A percentile compares a stretch with the other conserved stretches of the same genome.
These are phyloP conservation scores for Netelia fuscicornis DNA, from an alignment of 2,888 invertebrate genomes.

Conservation along the genomic window DNA sequence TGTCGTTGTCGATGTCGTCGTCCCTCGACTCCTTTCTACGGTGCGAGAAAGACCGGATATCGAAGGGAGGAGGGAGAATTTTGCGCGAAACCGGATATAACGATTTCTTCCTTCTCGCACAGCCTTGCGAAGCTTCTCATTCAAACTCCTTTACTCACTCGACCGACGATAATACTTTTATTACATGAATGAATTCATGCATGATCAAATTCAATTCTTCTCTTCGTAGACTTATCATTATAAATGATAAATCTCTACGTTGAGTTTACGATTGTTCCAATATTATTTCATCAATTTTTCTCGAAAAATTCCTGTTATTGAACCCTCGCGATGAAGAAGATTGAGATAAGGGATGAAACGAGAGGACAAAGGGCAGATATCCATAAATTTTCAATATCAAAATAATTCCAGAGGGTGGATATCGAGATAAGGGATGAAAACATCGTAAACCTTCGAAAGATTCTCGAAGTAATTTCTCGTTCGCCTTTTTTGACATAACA, in stretches of 20 bases:
- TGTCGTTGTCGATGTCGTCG: constrained; percentile 41
- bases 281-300: too few relatives aligned
- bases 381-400: too few relatives aligned
- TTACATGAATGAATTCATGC: constrained; percentile 31
- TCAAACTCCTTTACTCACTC: constrained; percentile 23
- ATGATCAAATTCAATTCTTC: constrained; percentile 7
- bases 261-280: not conserved
- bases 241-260: not conserved
- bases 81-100: constrained; percentile 37
- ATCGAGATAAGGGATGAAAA: too few relatives aligned
- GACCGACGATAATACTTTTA: constrained; percentile 25
- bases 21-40: constrained; percentile 9
- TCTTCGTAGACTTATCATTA: constrained; percentile 7
- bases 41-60: constrained; percentile 47
- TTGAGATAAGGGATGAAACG: too few relatives aligned
- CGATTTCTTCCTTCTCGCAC: constrained; percentile 31
- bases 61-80: constrained; percentile 27
- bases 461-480: too few relatives aligned
- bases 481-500: too few relatives aligned
- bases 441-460: too few relatives aligned
- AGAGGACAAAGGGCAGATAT: too few relatives aligned
- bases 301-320: too few relatives aligned
- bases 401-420: too few relatives aligned
- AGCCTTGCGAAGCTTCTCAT: not conserved
- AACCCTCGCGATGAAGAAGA: too few relatives aligned